Base-by-base conservation (phyloP, 2,888 invertebrate genomes). In the Amorpha juglandis region DNA sequence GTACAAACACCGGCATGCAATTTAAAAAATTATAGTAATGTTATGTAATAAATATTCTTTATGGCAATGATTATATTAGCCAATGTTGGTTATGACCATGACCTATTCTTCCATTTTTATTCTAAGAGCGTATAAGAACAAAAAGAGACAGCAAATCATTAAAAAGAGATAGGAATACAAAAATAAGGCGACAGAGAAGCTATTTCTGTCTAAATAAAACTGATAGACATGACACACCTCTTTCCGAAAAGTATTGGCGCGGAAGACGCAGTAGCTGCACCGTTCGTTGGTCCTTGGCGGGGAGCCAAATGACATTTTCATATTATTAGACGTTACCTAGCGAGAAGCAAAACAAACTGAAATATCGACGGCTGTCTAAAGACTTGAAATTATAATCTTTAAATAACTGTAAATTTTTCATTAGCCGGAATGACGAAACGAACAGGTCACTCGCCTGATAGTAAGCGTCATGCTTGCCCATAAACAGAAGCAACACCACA, bases 201-300 rank as follows among this genome's bases (percentile, higher is more conserved):
- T 48, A 48, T 35, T 33, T 63, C 6, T 11, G 19, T 51, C 16
- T 14, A 63, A 63, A 50, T 63, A 51, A 45, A 51, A 27, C n/a
- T 50, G 50, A 50, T 50, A 50, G 8, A 19, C 19, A 35, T 63
- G 48, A 63, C 63, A 63, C 63, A 63, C 51, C 51, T 50, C 51
- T 63, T 63, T 51, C 63, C 51, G 63, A 62, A 51, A 33, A 50
- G 35, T 38, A 50, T 51, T 63, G 63, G 51, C 62, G 47, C 48
- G 50, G 63, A 50, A 38, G 63, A 63, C 63, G 55, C 38, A 33
- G 50, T 48, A 50, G 48, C 52, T 63, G 66, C 66, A 66, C 45
- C 66, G 66, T 52, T 63, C 63, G 35, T 66, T 63, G 47, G 66
- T 63, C 66, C 66, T 66, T 66, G 66, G 66, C 66, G 33, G n/a